A percentile compares a stretch with the other conserved stretches of the same genome.
Conservation (phyloP, 2,888 invertebrate genomes). For the Furcula furcula region DNA sequence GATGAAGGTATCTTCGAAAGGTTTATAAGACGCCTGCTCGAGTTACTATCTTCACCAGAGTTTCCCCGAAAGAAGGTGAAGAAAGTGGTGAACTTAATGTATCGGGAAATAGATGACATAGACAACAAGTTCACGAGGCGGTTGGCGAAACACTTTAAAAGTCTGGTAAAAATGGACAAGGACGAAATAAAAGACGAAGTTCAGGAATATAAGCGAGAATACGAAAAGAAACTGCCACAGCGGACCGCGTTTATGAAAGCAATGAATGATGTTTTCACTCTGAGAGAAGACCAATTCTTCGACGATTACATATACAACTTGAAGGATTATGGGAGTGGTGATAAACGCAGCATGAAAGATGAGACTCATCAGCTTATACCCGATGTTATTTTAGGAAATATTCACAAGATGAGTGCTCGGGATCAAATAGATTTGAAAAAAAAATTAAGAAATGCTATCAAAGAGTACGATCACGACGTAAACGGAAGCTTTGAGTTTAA, state of each 20-base stretch:
- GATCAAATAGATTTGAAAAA: constrained; percentile 28
- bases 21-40: constrained; percentile 45
- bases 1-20: constrained; percentile 43
- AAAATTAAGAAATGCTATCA: constrained; percentile 38
- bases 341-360: constrained; percentile 18
- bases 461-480: constrained; percentile 31
- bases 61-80: constrained; percentile 37
- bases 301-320: constrained; percentile 45
- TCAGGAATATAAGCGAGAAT: constrained; percentile 25
- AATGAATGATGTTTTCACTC: constrained; percentile 46
- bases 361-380: constrained; percentile 30
- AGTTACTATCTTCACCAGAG: constrained; percentile 29
- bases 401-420: constrained; percentile 17
- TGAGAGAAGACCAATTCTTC: constrained; percentile 40
- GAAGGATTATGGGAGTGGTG: constrained; percentile 23
- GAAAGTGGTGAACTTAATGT: constrained; percentile 38
- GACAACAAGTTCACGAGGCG: constrained; percentile 30
- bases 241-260: constrained; percentile 40
- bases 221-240: constrained; percentile 24
- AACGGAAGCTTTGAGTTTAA: not conserved
- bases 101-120: constrained; percentile 28
- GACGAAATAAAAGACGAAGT: constrained; percentile 39
- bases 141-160: constrained; percentile 36
- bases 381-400: constrained; percentile 25
- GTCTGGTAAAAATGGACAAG: constrained; percentile 33